These are phyloP conservation scores for Baryphthengus martii DNA, from an alignment of 2,113 vertebrate species.

Conservation along the genomic window DNA sequence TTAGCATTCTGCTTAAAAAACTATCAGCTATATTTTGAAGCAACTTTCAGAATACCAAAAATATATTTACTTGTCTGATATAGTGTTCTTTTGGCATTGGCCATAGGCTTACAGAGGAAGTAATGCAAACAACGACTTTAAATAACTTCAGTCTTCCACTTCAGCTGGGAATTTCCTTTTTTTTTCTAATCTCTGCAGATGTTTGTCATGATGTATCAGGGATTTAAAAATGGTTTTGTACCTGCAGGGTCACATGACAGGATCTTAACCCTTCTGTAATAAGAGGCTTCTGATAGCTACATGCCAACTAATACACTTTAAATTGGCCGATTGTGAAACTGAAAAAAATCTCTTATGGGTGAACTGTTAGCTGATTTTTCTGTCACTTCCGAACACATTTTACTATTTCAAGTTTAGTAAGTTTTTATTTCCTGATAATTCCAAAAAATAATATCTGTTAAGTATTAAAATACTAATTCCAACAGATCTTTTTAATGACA, in stretches of 20 bases:
- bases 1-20: slow-evolving; percentile 2
- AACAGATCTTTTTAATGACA: not conserved
- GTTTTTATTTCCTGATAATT: not conserved
- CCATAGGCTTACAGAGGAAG: not conserved
- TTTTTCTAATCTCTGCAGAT: slow-evolving; percentile 39
- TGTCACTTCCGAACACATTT: not conserved
- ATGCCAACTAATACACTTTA: slow-evolving; percentile 50
- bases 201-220: not conserved
- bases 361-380: not conserved
- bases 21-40: not conserved
- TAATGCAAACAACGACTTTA: not conserved
- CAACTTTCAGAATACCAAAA: slow-evolving; percentile 20
- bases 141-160: not conserved
- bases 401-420: not conserved
- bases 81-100: not conserved
- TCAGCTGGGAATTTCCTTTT: not conserved
- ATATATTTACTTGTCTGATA: not conserved
- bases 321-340: slow-evolving; percentile 55
- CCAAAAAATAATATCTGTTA: not conserved
- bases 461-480: not conserved
- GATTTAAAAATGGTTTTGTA: slow-evolving; percentile 30
- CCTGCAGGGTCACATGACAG: not conserved
- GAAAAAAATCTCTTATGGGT: not conserved
- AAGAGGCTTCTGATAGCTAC: slow-evolving; percentile 44
- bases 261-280: slow-evolving; percentile 44